Base-by-base conservation (phyloP, 1,140 invertebrate genomes). In the Marisa cornuarietis region DNA sequence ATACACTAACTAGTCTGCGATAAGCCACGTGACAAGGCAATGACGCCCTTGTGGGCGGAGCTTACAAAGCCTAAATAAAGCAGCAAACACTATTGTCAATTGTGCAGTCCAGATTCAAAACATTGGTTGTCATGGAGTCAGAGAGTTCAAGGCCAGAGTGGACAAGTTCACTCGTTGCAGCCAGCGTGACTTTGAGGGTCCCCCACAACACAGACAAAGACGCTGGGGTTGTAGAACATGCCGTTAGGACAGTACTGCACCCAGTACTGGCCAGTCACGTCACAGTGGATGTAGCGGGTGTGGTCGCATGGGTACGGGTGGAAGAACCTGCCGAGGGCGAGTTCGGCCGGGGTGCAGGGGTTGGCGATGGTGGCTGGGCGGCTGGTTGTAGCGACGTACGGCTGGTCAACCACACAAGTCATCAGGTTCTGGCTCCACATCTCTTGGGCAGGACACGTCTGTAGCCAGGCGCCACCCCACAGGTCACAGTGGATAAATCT, bases 401-500 rank as follows among this genome's bases (percentile, higher is more conserved):
- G 51, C n/a, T 51, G 73, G 42, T 80, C 79, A 24, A 61, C 76
- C 26, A 85, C 68, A 73, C 85, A 86, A 7, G 81, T 81, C 49
- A 78, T 63, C 22, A 65, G 76, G 13, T 26, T 51, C 26, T 85
- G 79, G 62, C 81, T 71, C 84, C 83, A 86, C 20, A 79, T 63
- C n/a, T 81, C 76, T 16, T 71, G 77, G 8, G 14, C 24, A 9
- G 81, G 80, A 71, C 85, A 86, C 31, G 31, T 42, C 61, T 81
- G 61, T 22, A 85, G 26, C 84, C 84, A 86, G 14, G 84, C 80
- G n/a, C 81, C 74, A 11, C 85, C 85, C 81, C 81, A 86, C 1
- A 84, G 79, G 49, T 85, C 84, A 73, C 85, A 86, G 58, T 85
- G 81, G 71, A 86, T 83, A 49, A 81, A 86, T 69, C 80, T 78